phyloP scores from a whole-genome alignment of 2,113 vertebrate species.

The Antechinus flavipes region DNA sequence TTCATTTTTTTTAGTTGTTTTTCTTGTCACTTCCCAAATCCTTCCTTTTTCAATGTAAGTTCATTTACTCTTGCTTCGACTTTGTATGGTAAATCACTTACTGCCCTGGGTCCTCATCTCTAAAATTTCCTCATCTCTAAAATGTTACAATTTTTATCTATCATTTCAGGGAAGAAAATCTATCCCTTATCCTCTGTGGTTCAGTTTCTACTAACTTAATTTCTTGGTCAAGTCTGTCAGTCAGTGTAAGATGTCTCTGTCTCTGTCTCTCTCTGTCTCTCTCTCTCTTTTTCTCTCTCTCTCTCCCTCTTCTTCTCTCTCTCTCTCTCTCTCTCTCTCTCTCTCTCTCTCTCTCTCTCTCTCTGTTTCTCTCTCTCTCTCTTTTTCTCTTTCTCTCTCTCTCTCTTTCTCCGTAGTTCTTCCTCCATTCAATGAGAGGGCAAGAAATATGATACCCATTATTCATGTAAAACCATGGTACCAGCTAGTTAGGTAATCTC shows the following conservation, averaged over 20 bases:
- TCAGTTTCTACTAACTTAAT: constrained; percentile 5
- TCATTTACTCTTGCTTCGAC: constrained; percentile 28
- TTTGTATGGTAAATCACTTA: not conserved
- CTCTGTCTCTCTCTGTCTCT: not conserved
- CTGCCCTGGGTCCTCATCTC: not conserved
- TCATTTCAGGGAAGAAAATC: not conserved
- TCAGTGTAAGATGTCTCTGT: no score
- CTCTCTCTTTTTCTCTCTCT: not conserved
- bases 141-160: not conserved
- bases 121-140: not conserved
- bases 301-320: no score
- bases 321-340: no score
- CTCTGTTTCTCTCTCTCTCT: no score
- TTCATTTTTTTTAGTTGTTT: constrained; percentile 27
- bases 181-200: not conserved
- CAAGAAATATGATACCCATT: not conserved
- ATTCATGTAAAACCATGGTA: not conserved
- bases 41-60: constrained; percentile 20
- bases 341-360: no score
- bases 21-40: constrained; percentile 21
- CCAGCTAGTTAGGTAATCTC: not conserved
- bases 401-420: not conserved
- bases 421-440: not conserved
- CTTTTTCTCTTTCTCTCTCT: not conserved
- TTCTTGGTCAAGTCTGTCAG: not conserved